phyloP scores from a whole-genome alignment of 1,140 invertebrate genomes.

The Charaxes varanes region DNA sequence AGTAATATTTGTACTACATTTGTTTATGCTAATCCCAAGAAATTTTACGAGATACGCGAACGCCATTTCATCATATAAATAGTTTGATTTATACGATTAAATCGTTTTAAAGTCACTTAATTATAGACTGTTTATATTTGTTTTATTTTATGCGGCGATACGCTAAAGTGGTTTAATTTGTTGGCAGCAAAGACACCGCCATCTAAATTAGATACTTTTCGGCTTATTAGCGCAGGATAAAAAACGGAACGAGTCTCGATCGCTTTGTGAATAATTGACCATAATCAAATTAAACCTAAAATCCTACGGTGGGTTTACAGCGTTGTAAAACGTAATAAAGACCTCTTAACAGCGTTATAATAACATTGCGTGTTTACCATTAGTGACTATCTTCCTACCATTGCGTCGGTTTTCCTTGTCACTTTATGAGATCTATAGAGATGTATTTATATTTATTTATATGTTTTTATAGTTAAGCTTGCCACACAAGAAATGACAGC shows the following conservation, averaged over 20 bases:
- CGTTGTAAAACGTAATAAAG: slow-evolving; percentile 70
- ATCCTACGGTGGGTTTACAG: slow-evolving; percentile 71
- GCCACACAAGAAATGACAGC: too few species aligned
- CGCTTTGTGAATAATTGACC: slow-evolving; percentile 71
- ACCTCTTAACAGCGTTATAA: slow-evolving; percentile 57
- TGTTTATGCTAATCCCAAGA: slow-evolving; percentile 2
- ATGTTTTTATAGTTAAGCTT: too few species aligned
- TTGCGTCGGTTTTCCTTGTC: too few species aligned
- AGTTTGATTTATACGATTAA: slow-evolving; percentile 34
- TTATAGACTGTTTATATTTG: slow-evolving; percentile 69
- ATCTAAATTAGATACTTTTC: slow-evolving; percentile 68
- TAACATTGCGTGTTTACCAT: slow-evolving; percentile 54
- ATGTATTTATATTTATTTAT: too few species aligned
- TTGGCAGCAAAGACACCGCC: slow-evolving; percentile 69
- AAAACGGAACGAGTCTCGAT: slow-evolving; percentile 59
- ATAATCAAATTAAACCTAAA: slow-evolving; percentile 74
- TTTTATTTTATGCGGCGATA: slow-evolving; percentile 61
- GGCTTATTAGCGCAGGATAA: slow-evolving; percentile 69
- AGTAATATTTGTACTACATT: too few species aligned
- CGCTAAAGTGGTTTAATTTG: slow-evolving; percentile 72
- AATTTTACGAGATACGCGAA: slow-evolving; percentile 10
- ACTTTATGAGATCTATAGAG: too few species aligned
- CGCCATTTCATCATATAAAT: slow-evolving; percentile 13
- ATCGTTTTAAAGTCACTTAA: slow-evolving; percentile 61
- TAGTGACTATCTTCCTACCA: slow-evolving; percentile 20